These are phyloP conservation scores for Listrodromus nycthemerus DNA, from an alignment of 2,888 invertebrate genomes.

Conservation along the genomic window DNA sequence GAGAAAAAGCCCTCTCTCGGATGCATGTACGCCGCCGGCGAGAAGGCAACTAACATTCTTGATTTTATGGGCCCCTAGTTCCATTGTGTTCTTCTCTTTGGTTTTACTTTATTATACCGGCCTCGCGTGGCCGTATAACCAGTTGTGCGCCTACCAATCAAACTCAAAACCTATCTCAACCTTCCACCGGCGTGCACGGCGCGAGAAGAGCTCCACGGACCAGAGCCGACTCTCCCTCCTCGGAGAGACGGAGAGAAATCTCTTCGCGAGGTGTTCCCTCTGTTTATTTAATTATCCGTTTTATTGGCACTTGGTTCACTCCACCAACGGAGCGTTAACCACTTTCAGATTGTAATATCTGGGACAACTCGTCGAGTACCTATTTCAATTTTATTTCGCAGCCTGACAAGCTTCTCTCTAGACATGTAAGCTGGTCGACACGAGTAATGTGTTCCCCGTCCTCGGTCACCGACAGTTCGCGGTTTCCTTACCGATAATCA, in stretches of 20 bases:
- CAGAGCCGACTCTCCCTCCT: constrained; percentile 40
- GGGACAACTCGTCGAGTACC: constrained; percentile 46
- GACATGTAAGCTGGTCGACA: neutral
- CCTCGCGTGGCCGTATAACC: constrained; percentile 68
- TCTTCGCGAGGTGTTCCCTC: constrained; percentile 61
- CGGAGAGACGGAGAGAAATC: constrained; percentile 51
- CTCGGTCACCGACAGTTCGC: neutral
- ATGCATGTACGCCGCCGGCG: constrained; percentile 71
- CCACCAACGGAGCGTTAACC: constrained; percentile 49
- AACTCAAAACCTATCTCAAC: constrained; percentile 69
- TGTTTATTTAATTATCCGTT: constrained; percentile 74
- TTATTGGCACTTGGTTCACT: constrained; percentile 66
- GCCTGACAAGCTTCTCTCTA: constrained; percentile 28
- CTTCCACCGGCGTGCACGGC: constrained; percentile 42
- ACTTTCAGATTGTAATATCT: constrained; percentile 59
- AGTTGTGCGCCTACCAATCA: constrained; percentile 73
- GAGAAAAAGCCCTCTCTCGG: constrained; percentile 56
- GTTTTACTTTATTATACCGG: constrained; percentile 72
- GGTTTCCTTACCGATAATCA: neutral
- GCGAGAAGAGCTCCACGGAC: constrained; percentile 12
- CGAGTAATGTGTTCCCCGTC: neutral
- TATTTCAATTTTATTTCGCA: constrained; percentile 46
- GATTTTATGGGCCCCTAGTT: constrained; percentile 75
- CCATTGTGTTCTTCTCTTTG: constrained; percentile 73
- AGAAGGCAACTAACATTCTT: constrained; percentile 76